phyloP scores from a whole-genome alignment of 2,113 vertebrate species.

The Coryphaenoides rupestris region DNA sequence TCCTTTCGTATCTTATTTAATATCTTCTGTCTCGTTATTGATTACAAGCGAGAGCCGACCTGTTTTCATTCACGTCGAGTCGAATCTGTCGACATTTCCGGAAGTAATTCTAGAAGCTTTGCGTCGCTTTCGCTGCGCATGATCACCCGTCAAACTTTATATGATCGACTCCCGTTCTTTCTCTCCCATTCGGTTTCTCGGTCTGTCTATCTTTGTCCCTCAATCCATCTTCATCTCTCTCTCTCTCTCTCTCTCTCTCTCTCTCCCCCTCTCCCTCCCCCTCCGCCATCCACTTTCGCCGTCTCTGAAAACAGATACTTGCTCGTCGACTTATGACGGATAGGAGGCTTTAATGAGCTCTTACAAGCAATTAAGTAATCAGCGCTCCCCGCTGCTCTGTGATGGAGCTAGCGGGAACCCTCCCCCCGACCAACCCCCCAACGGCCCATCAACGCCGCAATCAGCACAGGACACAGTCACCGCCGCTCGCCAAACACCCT shows the following conservation, averaged over 20 bases:
- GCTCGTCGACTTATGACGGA: constrained; percentile 99
- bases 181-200: neutral
- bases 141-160: too few relatives aligned
- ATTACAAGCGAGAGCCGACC: too few relatives aligned
- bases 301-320: constrained; percentile 89
- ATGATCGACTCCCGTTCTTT: neutral
- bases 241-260: neutral
- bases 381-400: constrained; percentile 94
- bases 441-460: constrained; percentile 92
- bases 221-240: neutral
- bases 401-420: constrained; percentile 86
- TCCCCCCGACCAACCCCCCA: constrained; percentile 91
- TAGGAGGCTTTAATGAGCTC: constrained; percentile 99
- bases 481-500: constrained; percentile 63
- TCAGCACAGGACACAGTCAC: constrained; percentile 96
- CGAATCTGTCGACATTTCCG: too few relatives aligned
- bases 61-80: too few relatives aligned
- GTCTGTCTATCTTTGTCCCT: neutral
- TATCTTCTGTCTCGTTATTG: too few relatives aligned
- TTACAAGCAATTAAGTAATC: constrained; percentile 99
- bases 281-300: constrained; percentile 79
- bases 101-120: too few relatives aligned
- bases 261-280: too few relatives aligned
- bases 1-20: too few relatives aligned
- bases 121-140: too few relatives aligned